Percentiles rank a stretch among this genome's conserved stretches.
These are phyloP conservation scores for Cactoblastis cactorum DNA, from an alignment of 2,888 invertebrate species.

Conservation along the genomic window DNA sequence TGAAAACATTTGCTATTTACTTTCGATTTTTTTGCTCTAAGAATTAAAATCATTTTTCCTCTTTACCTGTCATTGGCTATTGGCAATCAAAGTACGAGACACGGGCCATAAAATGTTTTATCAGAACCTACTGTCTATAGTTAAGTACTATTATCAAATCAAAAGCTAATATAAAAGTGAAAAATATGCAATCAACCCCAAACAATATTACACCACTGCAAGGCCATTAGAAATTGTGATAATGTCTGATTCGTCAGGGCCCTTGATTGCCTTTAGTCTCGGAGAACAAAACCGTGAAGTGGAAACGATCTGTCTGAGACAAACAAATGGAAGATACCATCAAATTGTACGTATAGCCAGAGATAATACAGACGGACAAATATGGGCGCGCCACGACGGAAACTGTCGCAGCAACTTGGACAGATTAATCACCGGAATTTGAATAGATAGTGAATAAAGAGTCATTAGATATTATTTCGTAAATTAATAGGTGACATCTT, in stretches of 20 bases:
- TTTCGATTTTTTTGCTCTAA: too few relatives aligned
- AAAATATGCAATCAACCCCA: not conserved
- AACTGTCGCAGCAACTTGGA: not conserved
- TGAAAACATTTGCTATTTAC: conserved; percentile 1
- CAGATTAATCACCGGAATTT: not conserved
- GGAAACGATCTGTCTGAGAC: conserved; percentile 4
- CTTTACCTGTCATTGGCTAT: too few relatives aligned
- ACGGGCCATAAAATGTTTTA: too few relatives aligned
- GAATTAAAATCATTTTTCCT: too few relatives aligned
- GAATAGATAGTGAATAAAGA: not conserved
- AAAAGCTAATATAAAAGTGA: not conserved
- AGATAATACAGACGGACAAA: not conserved
- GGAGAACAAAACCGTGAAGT: conserved; percentile 9
- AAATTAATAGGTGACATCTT: too few relatives aligned
- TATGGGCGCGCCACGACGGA: not conserved
- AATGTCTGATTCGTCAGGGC: not conserved
- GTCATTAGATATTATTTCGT: too few relatives aligned
- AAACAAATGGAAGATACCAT: conserved; percentile 7
- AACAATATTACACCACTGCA: not conserved
- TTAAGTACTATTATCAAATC: too few relatives aligned
- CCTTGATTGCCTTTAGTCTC: conserved; percentile 8
- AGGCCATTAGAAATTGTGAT: conserved; percentile 7
- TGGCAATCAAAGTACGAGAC: too few relatives aligned
- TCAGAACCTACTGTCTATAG: too few relatives aligned
- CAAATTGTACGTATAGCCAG: conserved; percentile 6